Base-by-base conservation (phyloP, 2,888 invertebrate genomes). In the Drosophila cognata region DNA sequence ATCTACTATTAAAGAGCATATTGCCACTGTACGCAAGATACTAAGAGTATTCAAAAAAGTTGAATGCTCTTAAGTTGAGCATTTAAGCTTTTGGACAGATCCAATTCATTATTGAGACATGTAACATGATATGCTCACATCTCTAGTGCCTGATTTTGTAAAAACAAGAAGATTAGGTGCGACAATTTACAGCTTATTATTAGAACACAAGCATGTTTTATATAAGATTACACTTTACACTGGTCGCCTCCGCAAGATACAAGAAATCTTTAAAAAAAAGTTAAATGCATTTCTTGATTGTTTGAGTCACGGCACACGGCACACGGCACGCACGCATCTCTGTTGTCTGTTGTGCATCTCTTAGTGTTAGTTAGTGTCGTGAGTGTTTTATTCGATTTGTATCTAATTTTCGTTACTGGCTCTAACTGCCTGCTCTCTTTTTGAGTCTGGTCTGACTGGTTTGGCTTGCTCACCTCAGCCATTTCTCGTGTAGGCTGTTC, bases 351-450 rank as follows among this genome's bases (percentile, higher is more conserved):
- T 57, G 57, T 56, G 38, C 57, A 51, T 31, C 35, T 33, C 21
- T 33, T 33, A 58, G 57, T 53, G 43, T 77, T 53, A 71, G 43
- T 69, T 61, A 64, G 35, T 64, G 63, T 56, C 25, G 21, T 36
- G 31, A 60, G 62, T 74, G 74, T 76, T 70, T 80, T 46, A 8
- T 76, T 80, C 70, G 89, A 88, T 88, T 77, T 82, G 77, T 88
- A 88, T 89, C 89, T 84, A 84, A 89, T 77, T 85, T 82, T 79
- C 60, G 63, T 71, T 75, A 63, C 63, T 64, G 68, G 38, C 55
- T 38, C 57, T 64, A 66, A 36, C 58, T 46, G 41, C 31, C 46
- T 81, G 72, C 65, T 76, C 67, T 74, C 61, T 72, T 78, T 70
- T 68, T 33, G 43, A 43, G 64, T 59, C 79, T 83, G 72, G 83